These are phyloP conservation scores for Diplolepis rosae DNA, from an alignment of 2,888 invertebrate species.

Conservation along the genomic window DNA sequence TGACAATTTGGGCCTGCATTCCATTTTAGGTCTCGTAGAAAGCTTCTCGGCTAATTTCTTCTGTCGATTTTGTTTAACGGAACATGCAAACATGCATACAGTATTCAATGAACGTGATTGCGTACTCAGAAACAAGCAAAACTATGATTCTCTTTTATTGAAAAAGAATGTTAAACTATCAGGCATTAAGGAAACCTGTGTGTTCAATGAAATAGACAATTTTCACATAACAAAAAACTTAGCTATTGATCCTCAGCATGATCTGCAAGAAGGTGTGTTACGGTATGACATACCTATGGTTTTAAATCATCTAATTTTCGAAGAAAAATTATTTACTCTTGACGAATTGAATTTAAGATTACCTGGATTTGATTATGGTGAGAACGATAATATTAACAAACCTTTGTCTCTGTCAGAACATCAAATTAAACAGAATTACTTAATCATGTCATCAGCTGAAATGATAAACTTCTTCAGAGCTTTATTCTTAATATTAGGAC, in stretches of 20 bases:
- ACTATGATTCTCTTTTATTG: no score
- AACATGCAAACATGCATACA: no score
- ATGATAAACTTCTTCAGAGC: slow-evolving; percentile 45
- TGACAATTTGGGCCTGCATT: no score
- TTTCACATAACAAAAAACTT: slow-evolving; percentile 40
- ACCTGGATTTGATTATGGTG: slow-evolving; percentile 45
- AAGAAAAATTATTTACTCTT: slow-evolving; percentile 42
- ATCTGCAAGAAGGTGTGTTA: slow-evolving; percentile 45
- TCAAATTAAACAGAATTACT: slow-evolving; percentile 33
- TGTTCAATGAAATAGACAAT: no score
- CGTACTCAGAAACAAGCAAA: no score
- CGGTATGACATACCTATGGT: slow-evolving; percentile 49
- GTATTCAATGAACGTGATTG: no score
- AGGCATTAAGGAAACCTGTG: no score
- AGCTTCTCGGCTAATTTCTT: no score
- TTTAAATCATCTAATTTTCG: slow-evolving; percentile 38
- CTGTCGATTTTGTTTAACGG: no score
- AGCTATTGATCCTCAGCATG: slow-evolving; percentile 45
- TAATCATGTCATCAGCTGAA: slow-evolving; percentile 50
- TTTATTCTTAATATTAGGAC: slow-evolving; percentile 47
- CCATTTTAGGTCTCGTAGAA: no score
- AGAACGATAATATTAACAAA: slow-evolving; percentile 45
- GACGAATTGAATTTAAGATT: no score
- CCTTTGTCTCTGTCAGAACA: slow-evolving; percentile 43
- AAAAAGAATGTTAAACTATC: no score